Conservation (phyloP, 2,113 vertebrate genomes). For the Chloropsis hardwickii region DNA sequence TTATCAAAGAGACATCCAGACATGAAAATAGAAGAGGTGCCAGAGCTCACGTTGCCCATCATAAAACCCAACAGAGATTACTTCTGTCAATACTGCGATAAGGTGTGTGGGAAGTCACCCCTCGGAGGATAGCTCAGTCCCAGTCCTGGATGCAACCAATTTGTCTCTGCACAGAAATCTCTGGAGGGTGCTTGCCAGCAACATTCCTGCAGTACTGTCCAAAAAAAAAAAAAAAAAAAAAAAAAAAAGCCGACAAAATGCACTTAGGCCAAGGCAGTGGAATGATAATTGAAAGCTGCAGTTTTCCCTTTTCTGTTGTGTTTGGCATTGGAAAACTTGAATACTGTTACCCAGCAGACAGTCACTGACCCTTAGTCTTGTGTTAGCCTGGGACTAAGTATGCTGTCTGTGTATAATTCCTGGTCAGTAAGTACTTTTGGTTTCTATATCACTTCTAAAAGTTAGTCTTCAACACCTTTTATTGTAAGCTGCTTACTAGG, state of each 20-base stretch:
- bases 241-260: neutral
- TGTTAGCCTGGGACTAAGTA: neutral
- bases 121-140: neutral
- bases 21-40: conserved; percentile 97
- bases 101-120: conserved; percentile 76
- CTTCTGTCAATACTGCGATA: conserved; percentile 98
- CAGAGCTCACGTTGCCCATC: conserved; percentile 94
- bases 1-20: conserved; percentile 97
- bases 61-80: conserved; percentile 99
- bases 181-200: neutral
- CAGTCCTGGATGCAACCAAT: neutral
- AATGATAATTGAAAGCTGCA: neutral
- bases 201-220: neutral
- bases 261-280: neutral
- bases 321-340: neutral
- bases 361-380: neutral
- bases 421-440: neutral
- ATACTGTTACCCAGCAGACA: neutral
- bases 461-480: neutral
- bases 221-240: neutral
- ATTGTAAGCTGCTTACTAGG: neutral
- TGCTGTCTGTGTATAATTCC: neutral
- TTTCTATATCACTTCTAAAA: neutral
- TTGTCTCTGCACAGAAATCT: neutral
- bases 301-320: neutral